Evolutionary conservation across 2,888 invertebrate species (phyloP).

Genomic region (Helleia helle): DNA sequence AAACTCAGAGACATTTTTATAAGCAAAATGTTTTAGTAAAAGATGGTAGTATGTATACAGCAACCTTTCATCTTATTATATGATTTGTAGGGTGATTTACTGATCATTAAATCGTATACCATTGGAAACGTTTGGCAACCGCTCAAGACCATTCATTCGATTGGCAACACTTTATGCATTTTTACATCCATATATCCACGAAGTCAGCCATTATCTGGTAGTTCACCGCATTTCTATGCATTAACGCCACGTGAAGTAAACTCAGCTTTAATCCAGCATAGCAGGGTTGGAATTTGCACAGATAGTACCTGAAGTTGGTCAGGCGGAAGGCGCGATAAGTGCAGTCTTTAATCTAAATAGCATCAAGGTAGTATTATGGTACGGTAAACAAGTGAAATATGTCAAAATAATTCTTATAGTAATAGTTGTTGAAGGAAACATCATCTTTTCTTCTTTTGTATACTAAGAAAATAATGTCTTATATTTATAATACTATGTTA

Average conservation of each 20-base stretch:
- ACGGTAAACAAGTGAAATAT: slow-evolving; percentile 21
- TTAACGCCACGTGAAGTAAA: slow-evolving; percentile 31
- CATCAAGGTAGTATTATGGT: slow-evolving; percentile 44
- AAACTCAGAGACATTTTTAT: too few species aligned
- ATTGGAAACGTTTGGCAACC: slow-evolving; percentile 16
- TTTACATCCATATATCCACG: slow-evolving; percentile 40
- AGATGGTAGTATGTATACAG: too few species aligned
- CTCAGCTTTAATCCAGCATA: slow-evolving; percentile 27
- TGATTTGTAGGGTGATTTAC: too few species aligned
- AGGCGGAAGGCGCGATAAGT: slow-evolving; percentile 60
- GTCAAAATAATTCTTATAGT: too few species aligned
- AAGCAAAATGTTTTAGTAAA: too few species aligned
- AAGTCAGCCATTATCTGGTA: slow-evolving; percentile 45
- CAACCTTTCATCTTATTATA: too few species aligned
- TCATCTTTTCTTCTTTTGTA: too few species aligned
- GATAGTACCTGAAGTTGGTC: slow-evolving; percentile 43
- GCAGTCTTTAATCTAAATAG: slow-evolving; percentile 62
- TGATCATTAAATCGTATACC: too few species aligned
- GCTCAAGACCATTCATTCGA: slow-evolving; percentile 21
- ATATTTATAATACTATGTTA: too few species aligned
- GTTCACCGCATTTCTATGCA: slow-evolving; percentile 57
- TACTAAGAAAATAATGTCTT: too few species aligned
- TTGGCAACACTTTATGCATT: slow-evolving; percentile 28
- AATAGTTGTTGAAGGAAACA: too few species aligned
- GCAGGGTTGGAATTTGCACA: slow-evolving; percentile 40